Percentiles rank a stretch among this genome's conserved stretches.
These are phyloP conservation scores for Dicaeum eximium DNA, from an alignment of 2,113 vertebrate species.

Conservation along the genomic window DNA sequence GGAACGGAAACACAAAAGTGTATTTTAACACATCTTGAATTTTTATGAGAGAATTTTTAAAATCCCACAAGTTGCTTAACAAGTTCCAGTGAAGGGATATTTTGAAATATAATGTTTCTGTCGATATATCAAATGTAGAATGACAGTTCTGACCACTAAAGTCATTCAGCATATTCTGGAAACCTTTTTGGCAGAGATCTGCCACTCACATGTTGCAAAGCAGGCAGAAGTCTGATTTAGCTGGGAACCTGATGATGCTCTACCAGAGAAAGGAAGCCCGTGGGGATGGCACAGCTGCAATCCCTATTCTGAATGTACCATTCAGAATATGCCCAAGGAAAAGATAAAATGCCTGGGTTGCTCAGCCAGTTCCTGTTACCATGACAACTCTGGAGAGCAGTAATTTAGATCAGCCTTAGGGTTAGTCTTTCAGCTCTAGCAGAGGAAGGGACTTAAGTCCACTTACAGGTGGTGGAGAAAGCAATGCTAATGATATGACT, in stretches of 20 bases:
- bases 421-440: neutral
- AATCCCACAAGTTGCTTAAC: neutral
- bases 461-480: neutral
- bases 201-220: neutral
- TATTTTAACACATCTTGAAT: neutral
- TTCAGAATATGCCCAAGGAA: constrained; percentile 16
- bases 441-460: neutral
- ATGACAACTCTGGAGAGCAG: constrained; percentile 18
- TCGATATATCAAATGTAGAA: neutral
- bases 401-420: constrained; percentile 37
- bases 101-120: neutral
- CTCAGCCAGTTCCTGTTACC: constrained; percentile 20
- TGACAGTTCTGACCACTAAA: neutral
- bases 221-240: neutral
- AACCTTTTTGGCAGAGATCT: neutral
- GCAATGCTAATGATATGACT: neutral
- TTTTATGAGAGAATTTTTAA: neutral
- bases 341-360: constrained; percentile 24
- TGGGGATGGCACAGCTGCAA: constrained; percentile 2
- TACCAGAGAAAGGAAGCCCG: neutral
- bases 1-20: neutral
- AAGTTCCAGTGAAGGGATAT: neutral
- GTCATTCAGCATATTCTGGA: neutral
- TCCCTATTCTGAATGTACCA: rapidly evolving
- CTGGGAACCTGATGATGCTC: neutral